phyloP scores from a whole-genome alignment of 2,113 vertebrate species.

The Tringa solitaria region DNA sequence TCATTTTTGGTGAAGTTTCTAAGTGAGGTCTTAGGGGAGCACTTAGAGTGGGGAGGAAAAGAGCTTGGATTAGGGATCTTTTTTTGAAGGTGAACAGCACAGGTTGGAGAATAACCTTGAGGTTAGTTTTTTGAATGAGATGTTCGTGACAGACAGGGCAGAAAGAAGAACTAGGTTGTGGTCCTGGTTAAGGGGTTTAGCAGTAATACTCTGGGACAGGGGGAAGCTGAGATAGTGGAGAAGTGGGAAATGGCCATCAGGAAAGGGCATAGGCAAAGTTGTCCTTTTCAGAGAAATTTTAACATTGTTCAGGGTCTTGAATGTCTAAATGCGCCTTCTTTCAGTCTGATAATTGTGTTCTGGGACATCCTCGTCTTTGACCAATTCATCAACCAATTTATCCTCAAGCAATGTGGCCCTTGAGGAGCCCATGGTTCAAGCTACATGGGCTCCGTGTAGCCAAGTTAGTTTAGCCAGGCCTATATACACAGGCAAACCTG shows the following conservation, averaged over 20 bases:
- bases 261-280: not conserved
- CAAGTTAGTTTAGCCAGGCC: not conserved
- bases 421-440: not conserved
- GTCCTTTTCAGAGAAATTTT: not conserved
- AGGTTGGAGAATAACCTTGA: not conserved
- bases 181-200: not conserved
- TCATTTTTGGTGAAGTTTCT: not conserved
- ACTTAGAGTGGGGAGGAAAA: not conserved
- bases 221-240: not conserved
- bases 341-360: not conserved
- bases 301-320: not conserved
- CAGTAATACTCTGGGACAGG: not conserved
- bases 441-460: not conserved
- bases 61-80: not conserved
- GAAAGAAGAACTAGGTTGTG: not conserved
- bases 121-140: not conserved
- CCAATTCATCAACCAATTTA: not conserved
- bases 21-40: not conserved
- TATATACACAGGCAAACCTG: rapidly evolving
- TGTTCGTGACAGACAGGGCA: not conserved
- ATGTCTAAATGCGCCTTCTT: not conserved
- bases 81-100: not conserved
- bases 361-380: not conserved
- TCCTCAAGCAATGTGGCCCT: not conserved
- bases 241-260: not conserved